phyloP scores from a whole-genome alignment of 2,888 invertebrate species.

The Drosophila fulvimacula region DNA sequence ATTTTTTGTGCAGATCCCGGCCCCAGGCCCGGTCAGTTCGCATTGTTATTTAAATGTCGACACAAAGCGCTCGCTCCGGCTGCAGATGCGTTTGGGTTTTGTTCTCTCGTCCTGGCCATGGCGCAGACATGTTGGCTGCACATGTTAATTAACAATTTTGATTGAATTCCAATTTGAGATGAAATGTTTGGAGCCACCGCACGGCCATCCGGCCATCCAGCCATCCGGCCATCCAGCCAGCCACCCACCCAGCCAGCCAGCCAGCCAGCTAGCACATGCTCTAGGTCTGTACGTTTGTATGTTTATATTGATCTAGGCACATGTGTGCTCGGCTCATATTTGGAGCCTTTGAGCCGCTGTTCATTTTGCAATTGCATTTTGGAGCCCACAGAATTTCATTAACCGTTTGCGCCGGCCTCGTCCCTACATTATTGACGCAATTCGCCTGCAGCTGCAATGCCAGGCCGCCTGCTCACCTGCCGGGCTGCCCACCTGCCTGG shows the following conservation, averaged over 20 bases:
- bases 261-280: background rate
- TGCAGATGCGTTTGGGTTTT: background rate
- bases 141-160: constrained; percentile 82
- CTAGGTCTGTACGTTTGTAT: background rate
- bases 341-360: constrained; percentile 44
- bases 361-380: constrained; percentile 47
- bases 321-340: constrained; percentile 11
- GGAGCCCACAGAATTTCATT: constrained; percentile 38
- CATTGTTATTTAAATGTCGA: constrained; percentile 61
- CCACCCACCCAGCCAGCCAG: background rate
- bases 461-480: background rate
- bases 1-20: constrained; percentile 19
- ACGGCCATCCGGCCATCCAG: background rate
- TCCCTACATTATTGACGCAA: constrained; percentile 28
- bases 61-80: constrained; percentile 21
- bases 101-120: background rate
- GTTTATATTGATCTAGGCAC: background rate
- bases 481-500: background rate
- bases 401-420: constrained; percentile 20
- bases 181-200: constrained; percentile 57
- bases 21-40: constrained; percentile 16
- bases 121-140: constrained; percentile 48
- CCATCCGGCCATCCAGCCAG: background rate
- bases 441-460: background rate
- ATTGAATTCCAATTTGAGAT: constrained; percentile 77